Evolutionary conservation across 2,888 invertebrate genomes (phyloP).

Genomic region (Alentia gelatinosa): DNA sequence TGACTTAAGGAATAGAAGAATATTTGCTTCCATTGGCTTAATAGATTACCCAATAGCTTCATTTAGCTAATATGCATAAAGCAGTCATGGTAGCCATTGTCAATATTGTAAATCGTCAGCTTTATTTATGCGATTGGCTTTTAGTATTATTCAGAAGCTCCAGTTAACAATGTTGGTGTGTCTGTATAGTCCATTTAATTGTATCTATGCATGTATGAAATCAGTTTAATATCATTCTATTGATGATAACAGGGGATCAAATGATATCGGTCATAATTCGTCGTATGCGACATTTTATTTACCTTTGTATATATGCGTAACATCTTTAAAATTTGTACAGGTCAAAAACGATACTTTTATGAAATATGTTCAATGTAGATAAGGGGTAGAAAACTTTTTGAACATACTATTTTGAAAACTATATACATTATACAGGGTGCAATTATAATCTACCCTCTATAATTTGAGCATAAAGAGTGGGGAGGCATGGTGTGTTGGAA

Average conservation of each 20-base stretch:
- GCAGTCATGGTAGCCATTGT: background rate
- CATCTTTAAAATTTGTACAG: background rate
- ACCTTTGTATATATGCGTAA: background rate
- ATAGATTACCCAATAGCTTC: background rate
- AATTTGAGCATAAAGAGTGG: background rate
- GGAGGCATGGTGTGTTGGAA: no score
- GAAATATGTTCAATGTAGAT: background rate
- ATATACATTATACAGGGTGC: background rate
- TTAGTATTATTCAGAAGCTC: no score
- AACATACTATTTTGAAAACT: background rate
- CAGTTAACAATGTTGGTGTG: background rate
- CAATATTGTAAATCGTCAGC: conserved; percentile 1
- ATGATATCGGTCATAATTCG: background rate
- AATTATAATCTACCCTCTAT: background rate
- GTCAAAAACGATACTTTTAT: background rate
- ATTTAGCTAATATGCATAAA: background rate
- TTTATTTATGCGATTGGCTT: background rate
- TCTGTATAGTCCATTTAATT: background rate
- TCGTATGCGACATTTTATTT: background rate
- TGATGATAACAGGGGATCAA: background rate
- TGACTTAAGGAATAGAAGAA: background rate
- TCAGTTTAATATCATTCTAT: background rate
- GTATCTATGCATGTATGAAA: background rate
- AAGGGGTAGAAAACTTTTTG: background rate
- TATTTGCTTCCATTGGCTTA: background rate